Evolutionary conservation across 2,113 vertebrate genomes (phyloP), one percentile per base, ranked within the genome.

Genomic region (Edolisoma coerulescens): DNA sequence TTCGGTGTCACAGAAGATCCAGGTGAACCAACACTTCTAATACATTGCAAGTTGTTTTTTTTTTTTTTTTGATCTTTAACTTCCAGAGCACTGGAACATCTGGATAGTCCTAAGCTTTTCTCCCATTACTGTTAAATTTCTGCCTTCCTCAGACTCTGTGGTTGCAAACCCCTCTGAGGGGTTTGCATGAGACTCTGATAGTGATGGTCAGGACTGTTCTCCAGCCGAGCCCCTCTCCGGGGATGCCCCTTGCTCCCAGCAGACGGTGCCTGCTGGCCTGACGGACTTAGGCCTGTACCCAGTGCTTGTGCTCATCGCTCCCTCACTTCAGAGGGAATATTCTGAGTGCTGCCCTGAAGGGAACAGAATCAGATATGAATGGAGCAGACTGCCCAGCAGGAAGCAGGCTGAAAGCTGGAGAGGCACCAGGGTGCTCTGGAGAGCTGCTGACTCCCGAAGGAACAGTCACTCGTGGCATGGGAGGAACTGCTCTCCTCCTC

Each of bases 391-490:
- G 94, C 59, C 24, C 86, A 49, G 89, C 63, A 69, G 80, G 84
- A 50, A 86, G 50, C 39, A 53, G 64, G 30, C 74, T 75, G 89
- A 19, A 61, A 84, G 84, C 74, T 93, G 73, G 24, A 39, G 64
- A 47, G 56, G 77, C 54, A 32, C 57, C 56, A 20, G 8, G 3
- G 61, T 41, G 73, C 54, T 76, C 49, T 79, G 83, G 82, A 85
- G 85, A 14, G 75, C 69, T 95, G 93, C 54, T 57, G 81, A 17
- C 82, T 68, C 70, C 33, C 76, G 61, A 8, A 41, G 12, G 32
- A 59, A 13, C n/a, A 53, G 79, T 32, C 1, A 0, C 8, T 12
- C 2, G 1, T 42, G 27, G 28, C 49, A 13, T 0, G 1, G 49
- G 23, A 83, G 75, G 49, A 54, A 24, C 35, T 39, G 56, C 44